These are phyloP conservation scores for Drosophila setifemur DNA, from an alignment of 1,140 invertebrate genomes.

Conservation along the genomic window DNA sequence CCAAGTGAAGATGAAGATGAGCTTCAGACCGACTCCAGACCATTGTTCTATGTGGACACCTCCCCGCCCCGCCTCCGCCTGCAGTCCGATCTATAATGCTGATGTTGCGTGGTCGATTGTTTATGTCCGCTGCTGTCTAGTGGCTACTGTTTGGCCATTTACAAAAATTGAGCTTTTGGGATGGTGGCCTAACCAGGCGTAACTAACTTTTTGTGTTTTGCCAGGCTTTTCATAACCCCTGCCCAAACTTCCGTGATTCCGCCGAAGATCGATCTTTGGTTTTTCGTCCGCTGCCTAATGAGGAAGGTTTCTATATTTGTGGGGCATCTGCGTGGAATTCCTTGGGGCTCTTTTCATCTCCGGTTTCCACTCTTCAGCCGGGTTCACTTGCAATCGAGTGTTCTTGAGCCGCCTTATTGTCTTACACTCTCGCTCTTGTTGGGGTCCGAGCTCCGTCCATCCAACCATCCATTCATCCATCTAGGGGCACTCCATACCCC, in stretches of 20 bases:
- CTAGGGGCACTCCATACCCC: constrained; percentile 19
- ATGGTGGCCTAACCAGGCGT: constrained; percentile 63
- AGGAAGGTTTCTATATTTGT: constrained; percentile 59
- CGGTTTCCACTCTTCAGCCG: constrained; percentile 43
- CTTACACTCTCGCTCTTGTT: constrained; percentile 70
- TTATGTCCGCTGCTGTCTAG: constrained; percentile 50
- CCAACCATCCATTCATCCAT: constrained; percentile 8
- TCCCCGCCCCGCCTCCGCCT: not conserved
- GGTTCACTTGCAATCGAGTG: constrained; percentile 40
- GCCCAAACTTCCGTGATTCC: constrained; percentile 60
- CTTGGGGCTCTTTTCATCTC: constrained; percentile 17
- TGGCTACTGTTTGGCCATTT: constrained; percentile 50
- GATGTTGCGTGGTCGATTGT: constrained; percentile 69
- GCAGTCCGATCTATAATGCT: constrained; percentile 28
- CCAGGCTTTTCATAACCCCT: constrained; percentile 18
- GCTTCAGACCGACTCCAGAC: constrained; percentile 40
- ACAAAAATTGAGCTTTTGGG: constrained; percentile 63
- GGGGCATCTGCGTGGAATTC: constrained; percentile 52
- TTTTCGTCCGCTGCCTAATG: constrained; percentile 16
- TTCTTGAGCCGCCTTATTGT: constrained; percentile 63
- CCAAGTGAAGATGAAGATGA: constrained; percentile 54
- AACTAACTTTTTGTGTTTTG: constrained; percentile 52
- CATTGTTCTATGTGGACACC: constrained; percentile 62
- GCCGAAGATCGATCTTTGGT: constrained; percentile 40
- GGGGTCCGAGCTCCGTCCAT: constrained; percentile 8